A percentile compares a stretch with the other conserved stretches of the same genome.
phyloP scores from a whole-genome alignment of 2,113 vertebrate species.

The Hypocryptadius cinnamomeus region DNA sequence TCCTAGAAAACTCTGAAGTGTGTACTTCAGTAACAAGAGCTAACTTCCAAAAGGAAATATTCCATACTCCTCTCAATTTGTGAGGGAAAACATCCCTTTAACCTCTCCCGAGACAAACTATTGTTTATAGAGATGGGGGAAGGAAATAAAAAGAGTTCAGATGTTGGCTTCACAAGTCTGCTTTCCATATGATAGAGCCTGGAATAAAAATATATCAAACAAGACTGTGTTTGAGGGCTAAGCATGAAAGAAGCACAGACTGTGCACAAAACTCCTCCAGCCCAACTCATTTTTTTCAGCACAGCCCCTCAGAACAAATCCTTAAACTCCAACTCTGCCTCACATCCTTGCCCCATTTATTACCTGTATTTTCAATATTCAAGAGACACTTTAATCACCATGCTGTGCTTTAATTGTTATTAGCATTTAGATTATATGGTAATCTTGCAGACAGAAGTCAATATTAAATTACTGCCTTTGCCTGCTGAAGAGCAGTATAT shows the following conservation, averaged over 20 bases:
- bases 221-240: neutral
- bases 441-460: slow-evolving; percentile 50
- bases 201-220: neutral
- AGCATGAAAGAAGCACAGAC: neutral
- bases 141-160: neutral
- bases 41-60: neutral
- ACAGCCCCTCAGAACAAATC: neutral
- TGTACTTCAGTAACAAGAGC: neutral
- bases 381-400: slow-evolving; percentile 39
- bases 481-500: neutral
- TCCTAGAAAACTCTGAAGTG: neutral
- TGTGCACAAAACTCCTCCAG: neutral
- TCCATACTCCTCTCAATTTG: neutral
- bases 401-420: slow-evolving; percentile 48
- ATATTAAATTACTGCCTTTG: slow-evolving; percentile 63
- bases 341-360: neutral
- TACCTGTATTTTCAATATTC: slow-evolving; percentile 27
- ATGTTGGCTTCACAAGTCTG: neutral
- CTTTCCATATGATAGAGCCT: neutral
- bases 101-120: neutral
- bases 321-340: neutral
- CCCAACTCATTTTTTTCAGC: neutral
- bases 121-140: neutral
- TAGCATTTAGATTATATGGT: slow-evolving; percentile 65
- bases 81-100: neutral